phyloP scores from a whole-genome alignment of 2,113 vertebrate genomes.

The Ovis canadensis region DNA sequence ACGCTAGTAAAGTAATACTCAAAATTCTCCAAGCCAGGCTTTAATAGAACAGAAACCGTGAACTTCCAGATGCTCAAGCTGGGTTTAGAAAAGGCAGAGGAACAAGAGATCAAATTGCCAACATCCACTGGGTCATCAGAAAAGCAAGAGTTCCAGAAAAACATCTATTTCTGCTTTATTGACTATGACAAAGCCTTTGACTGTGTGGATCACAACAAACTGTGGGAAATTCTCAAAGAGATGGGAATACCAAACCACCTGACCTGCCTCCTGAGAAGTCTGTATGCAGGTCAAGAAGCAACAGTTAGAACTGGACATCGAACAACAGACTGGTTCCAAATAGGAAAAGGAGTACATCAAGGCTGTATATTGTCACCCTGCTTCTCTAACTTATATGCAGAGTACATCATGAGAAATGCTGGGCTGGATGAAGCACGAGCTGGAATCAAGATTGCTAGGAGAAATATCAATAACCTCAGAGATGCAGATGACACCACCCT shows the following conservation, averaged over 20 bases:
- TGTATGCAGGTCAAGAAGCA: neutral
- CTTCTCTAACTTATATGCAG: neutral
- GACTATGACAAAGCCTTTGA: neutral
- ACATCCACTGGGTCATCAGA: accelerated
- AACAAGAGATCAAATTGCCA: neutral
- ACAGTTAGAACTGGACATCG: neutral
- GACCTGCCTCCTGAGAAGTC: neutral
- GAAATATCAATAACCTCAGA: neutral
- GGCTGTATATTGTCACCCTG: neutral
- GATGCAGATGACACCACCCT: neutral
- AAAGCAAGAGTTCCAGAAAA: neutral
- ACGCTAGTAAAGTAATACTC: neutral
- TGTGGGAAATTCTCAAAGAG: neutral
- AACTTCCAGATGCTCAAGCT: neutral
- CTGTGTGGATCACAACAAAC: neutral
- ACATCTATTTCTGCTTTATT: neutral
- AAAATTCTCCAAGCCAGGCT: neutral
- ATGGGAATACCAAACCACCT: neutral
- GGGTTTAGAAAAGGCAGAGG: neutral
- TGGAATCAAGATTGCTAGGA: neutral
- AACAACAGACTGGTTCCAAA: neutral
- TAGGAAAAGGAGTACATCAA: neutral
- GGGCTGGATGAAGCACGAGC: neutral
- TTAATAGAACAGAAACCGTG: accelerated
- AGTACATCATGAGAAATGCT: neutral